Evolutionary conservation across 2,888 invertebrate species (phyloP).

Genomic region (Lithophane leautieri): DNA sequence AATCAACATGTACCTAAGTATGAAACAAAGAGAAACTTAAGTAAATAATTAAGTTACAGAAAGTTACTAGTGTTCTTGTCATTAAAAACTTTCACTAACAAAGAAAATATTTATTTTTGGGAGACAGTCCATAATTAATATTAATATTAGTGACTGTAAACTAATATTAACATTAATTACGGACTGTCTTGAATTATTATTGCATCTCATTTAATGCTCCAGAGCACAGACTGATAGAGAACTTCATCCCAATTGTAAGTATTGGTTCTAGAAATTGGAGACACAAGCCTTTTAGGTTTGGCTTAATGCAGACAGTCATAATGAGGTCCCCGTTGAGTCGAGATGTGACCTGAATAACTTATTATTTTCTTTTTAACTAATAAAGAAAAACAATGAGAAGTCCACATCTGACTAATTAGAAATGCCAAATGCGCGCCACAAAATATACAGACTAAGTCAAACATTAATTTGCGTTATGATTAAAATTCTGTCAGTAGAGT

Average conservation of each 20-base stretch:
- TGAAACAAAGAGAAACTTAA: conserved; percentile 8
- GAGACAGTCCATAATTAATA: neutral
- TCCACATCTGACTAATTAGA: conserved; percentile 56
- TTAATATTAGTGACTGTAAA: conserved; percentile 15
- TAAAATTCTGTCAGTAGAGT: conserved; percentile 43
- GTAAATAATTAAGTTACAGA: neutral
- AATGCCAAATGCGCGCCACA: conserved; percentile 58
- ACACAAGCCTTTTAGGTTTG: conserved; percentile 7
- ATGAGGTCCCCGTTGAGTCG: conserved; percentile 36
- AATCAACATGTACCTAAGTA: conserved; percentile 8
- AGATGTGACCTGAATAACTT: conserved; percentile 46
- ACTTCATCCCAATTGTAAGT: conserved; percentile 17
- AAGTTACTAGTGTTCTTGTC: neutral
- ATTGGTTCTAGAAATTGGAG: conserved; percentile 30
- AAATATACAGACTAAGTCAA: conserved; percentile 51
- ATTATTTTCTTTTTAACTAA: conserved; percentile 50
- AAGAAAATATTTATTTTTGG: conserved; percentile 6
- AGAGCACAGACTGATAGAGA: neutral
- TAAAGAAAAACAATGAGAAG: conserved; percentile 53
- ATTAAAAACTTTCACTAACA: conserved; percentile 1
- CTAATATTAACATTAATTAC: too few relatives aligned
- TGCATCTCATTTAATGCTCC: conserved; percentile 33
- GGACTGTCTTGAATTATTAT: too few relatives aligned
- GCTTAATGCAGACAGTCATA: conserved; percentile 26
- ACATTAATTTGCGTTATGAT: conserved; percentile 61